Conservation (phyloP, 2,113 vertebrate genomes). For the Pavo muticus region DNA sequence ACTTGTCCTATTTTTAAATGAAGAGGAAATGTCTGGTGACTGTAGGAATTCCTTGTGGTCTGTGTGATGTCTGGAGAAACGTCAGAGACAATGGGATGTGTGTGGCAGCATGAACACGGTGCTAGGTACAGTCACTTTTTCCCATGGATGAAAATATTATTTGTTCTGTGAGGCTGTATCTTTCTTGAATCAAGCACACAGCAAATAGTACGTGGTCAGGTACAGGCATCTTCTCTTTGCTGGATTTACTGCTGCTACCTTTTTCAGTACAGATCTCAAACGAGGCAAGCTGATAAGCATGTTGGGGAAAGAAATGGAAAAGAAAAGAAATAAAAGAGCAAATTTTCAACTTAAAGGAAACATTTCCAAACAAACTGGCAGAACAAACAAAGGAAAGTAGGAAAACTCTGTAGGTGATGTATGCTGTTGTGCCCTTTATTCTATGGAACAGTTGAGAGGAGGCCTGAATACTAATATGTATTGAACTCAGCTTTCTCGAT, state of each 20-base stretch:
- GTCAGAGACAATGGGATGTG: background rate
- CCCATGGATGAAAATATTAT: background rate
- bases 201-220: background rate
- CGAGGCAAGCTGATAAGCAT: background rate
- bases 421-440: background rate
- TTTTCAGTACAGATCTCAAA: background rate
- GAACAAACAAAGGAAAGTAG: background rate
- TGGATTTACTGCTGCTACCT: background rate
- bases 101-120: background rate
- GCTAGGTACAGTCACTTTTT: background rate
- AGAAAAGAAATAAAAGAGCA: background rate
- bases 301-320: background rate
- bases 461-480: background rate
- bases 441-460: background rate
- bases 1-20: background rate
- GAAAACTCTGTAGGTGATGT: background rate
- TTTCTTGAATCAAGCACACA: background rate
- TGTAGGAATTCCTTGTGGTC: background rate
- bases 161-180: background rate
- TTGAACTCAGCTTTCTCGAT: background rate
- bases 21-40: background rate
- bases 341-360: background rate
- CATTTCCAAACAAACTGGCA: background rate
- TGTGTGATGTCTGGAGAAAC: background rate
- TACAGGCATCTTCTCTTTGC: background rate